These are phyloP conservation scores for Pygmarrhopalites habei DNA, from an alignment of 1,140 invertebrate genomes.

Conservation along the genomic window DNA sequence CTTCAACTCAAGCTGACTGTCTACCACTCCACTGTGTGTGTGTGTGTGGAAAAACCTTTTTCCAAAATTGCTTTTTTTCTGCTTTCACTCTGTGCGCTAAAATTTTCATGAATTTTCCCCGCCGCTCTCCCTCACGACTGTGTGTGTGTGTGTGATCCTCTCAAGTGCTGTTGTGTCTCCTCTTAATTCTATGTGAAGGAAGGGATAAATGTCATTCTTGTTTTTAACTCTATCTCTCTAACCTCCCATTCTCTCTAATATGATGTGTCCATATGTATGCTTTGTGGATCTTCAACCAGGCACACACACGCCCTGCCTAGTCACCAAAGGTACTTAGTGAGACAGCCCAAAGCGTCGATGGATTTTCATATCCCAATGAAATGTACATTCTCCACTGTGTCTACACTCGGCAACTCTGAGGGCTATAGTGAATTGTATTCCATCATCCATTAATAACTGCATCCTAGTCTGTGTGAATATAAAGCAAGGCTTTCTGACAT, in stretches of 20 bases:
- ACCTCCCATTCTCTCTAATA: neutral
- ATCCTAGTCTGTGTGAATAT: no score
- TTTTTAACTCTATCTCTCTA: conserved; percentile 20
- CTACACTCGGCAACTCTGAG: no score
- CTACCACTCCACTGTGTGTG: conserved; percentile 41
- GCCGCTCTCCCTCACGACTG: neutral
- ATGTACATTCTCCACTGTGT: no score
- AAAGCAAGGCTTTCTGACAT: no score
- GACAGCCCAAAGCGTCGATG: no score
- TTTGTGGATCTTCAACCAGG: neutral
- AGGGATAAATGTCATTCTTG: conserved; percentile 37
- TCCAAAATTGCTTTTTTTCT: conserved; percentile 39
- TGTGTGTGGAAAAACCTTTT: conserved; percentile 41
- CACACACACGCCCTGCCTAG: neutral
- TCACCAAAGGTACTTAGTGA: no score
- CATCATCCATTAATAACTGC: no score
- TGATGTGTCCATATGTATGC: no score
- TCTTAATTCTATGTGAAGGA: conserved; percentile 33
- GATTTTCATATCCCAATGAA: no score
- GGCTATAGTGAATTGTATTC: no score
- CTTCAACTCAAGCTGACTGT: conserved; percentile 44
- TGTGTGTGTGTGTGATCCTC: conserved; percentile 19
- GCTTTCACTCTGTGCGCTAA: conserved; percentile 29
- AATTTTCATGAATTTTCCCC: conserved; percentile 39
- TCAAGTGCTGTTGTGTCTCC: conserved; percentile 29